Conservation (phyloP, 2,888 invertebrate genomes). For the Artemia sinica region DNA sequence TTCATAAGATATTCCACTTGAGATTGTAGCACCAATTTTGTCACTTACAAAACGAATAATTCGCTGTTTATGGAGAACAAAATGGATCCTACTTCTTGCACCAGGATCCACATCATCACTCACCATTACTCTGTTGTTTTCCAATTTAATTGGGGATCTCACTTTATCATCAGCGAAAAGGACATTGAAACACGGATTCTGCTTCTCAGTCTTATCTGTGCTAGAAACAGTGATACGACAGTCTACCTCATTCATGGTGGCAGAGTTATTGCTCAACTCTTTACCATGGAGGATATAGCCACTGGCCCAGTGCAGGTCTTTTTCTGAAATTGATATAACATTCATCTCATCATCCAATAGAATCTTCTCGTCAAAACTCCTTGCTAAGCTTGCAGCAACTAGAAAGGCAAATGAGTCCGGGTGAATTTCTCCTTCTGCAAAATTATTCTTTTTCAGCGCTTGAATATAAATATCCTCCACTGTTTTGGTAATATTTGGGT, state of each 20-base stretch:
- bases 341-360: slow-evolving; percentile 7
- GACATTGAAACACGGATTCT: too few relatives aligned
- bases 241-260: background rate
- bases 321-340: background rate
- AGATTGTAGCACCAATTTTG: background rate
- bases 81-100: too few relatives aligned
- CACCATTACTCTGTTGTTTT: background rate
- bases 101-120: background rate
- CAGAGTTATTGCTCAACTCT: background rate
- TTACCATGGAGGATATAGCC: slow-evolving; percentile 15
- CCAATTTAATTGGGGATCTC: background rate
- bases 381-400: background rate
- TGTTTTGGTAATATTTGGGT: background rate
- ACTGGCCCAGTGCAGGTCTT: slow-evolving; percentile 10
- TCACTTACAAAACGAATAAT: background rate
- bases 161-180: too few relatives aligned
- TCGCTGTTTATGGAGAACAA: too few relatives aligned
- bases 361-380: background rate
- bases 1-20: background rate
- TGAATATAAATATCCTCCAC: background rate
- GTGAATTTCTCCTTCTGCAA: background rate
- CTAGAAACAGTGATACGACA: background rate
- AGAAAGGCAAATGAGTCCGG: background rate
- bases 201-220: background rate
- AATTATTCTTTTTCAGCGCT: background rate